phyloP scores from a whole-genome alignment of 2,888 invertebrate species.

The Caenorhabditis sp. region DNA sequence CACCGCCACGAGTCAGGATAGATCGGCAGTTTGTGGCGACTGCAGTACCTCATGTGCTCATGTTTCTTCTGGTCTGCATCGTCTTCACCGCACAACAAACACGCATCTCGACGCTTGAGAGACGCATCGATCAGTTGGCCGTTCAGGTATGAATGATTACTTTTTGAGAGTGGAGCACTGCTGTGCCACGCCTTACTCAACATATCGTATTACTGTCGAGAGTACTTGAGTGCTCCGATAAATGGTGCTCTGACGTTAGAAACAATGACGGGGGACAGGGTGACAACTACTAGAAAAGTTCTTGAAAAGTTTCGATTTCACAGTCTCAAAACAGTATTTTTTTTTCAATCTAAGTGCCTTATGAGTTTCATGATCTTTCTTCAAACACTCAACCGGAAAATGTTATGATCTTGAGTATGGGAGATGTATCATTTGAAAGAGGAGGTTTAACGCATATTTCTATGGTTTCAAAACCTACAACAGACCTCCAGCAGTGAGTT shows the following conservation, averaged over 20 bases:
- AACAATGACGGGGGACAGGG: slow-evolving; percentile 19
- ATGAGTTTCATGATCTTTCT: too few relatives aligned
- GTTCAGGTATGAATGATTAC: slow-evolving; percentile 63
- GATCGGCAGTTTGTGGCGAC: slow-evolving; percentile 49
- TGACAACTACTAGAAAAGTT: not conserved
- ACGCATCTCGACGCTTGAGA: slow-evolving; percentile 55
- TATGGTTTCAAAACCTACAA: too few relatives aligned
- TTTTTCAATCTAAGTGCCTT: too few relatives aligned
- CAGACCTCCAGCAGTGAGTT: too few relatives aligned
- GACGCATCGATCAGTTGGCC: slow-evolving; percentile 59
- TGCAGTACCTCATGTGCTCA: slow-evolving; percentile 57
- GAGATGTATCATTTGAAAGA: too few relatives aligned
- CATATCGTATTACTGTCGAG: slow-evolving; percentile 61
- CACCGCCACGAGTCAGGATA: slow-evolving; percentile 57
- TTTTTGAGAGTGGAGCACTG: not conserved
- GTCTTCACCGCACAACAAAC: slow-evolving; percentile 60
- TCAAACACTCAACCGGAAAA: too few relatives aligned
- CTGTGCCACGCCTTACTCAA: slow-evolving; percentile 47
- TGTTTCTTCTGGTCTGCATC: slow-evolving; percentile 60
- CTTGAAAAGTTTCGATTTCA: too few relatives aligned
- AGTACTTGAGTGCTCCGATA: slow-evolving; percentile 41
- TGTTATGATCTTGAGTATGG: too few relatives aligned
- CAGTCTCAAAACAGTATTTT: too few relatives aligned
- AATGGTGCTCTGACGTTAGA: slow-evolving; percentile 30
- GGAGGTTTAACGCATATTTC: too few relatives aligned